Base-by-base conservation (phyloP, 1,140 invertebrate species). In the Drosophila fuyamai region DNA sequence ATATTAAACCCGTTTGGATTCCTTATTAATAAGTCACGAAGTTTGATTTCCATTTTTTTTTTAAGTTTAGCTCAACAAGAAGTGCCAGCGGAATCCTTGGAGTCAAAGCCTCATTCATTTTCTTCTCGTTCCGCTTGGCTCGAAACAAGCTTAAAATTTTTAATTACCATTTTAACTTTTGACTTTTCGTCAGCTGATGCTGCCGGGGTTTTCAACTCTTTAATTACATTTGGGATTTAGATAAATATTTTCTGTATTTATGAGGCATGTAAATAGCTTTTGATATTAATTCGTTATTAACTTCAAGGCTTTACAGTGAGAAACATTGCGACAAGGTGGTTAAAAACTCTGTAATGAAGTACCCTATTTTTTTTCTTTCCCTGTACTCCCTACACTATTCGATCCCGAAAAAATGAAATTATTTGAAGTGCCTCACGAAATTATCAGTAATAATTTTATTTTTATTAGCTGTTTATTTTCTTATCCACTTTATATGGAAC, bases 111-210 rank as follows among this genome's bases (percentile, higher is more conserved):
- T 44, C 61, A 38, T 38, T 23, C 48, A 35, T 41, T 29, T 57
- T 23, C 53, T 14, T 36, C 41, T 50, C 32, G 58, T 53, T 65
- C 40, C 32, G 56, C 50, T 59, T 56, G 60, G 44, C 55, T 40
- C 47, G 18, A 65, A 63, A 65, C 59, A 23, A 66, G 62, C 71
- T 76, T 79, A 43, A 75, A 56, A 79, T 84, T 84, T 71, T 38
- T 76, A 83, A 83, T 83, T 80, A 61, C 23, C 46, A 47, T 66
- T 66, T 83, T 63, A 70, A 79, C 54, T 57, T 66, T 68, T 67
- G 59, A 35, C 65, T 68, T 59, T 73, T 62, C 48, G 70, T 73
- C 46, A 44, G 54, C 47, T 66, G 40, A 44, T 72, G 61, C 43
- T 57, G 51, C 54, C 50, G 56, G 43, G 55, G 43, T 14, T 56